Evolutionary conservation across 2,888 invertebrate genomes (phyloP).

Genomic region (Deroplatys truncata): DNA sequence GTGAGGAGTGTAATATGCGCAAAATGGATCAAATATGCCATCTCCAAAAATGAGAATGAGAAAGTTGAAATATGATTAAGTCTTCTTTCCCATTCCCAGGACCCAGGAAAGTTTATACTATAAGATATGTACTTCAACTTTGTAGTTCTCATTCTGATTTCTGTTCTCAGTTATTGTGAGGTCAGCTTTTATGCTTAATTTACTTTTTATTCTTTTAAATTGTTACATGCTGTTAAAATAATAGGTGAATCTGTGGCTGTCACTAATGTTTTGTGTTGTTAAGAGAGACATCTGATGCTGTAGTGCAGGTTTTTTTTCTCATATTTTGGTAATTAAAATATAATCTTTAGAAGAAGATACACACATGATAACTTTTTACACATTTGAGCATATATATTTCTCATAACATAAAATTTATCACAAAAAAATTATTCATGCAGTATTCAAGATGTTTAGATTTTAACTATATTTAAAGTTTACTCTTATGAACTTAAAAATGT

Average conservation of each 20-base stretch:
- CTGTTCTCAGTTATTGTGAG: too few species aligned
- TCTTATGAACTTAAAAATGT: background rate
- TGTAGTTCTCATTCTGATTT: too few species aligned
- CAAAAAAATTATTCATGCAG: background rate
- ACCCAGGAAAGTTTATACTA: too few species aligned
- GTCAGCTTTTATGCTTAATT: conserved; percentile 1
- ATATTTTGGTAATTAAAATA: conserved; percentile 5
- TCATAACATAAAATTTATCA: background rate
- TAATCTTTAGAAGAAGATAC: background rate
- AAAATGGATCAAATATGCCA: too few species aligned
- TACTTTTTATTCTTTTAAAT: background rate
- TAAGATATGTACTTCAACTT: too few species aligned
- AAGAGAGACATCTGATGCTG: background rate
- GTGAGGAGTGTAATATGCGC: too few species aligned
- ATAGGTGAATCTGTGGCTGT: background rate
- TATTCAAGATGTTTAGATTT: conserved; percentile 13
- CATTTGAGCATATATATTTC: too few species aligned
- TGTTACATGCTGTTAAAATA: background rate
- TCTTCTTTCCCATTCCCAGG: too few species aligned
- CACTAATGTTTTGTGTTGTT: background rate
- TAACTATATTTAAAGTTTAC: conserved; percentile 2
- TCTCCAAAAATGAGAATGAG: too few species aligned
- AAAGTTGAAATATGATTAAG: too few species aligned
- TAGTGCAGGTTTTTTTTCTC: background rate
- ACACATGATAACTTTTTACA: background rate